Evolutionary conservation across 2,113 vertebrate genomes (phyloP).

Genomic region (Varanus komodoensis): DNA sequence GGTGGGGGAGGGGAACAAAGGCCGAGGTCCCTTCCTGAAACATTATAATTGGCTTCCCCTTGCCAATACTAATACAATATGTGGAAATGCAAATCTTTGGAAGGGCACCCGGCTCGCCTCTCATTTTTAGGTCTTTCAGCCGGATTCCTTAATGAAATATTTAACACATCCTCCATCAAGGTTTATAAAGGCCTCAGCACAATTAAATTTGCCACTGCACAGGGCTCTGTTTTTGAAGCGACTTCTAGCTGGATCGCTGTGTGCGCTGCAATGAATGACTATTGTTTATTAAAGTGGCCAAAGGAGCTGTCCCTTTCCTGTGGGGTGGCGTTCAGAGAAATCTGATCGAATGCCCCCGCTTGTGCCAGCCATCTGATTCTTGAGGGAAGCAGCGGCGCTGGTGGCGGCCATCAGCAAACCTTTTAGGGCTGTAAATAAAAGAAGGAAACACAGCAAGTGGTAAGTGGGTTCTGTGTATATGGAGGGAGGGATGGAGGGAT

Average conservation of each 20-base stretch:
- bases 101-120: constrained; percentile 19
- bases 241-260: constrained; percentile 1
- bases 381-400: background rate
- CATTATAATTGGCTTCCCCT: constrained; percentile 21
- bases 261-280: background rate
- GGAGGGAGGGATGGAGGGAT: background rate
- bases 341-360: background rate
- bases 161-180: constrained; percentile 8
- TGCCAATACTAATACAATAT: constrained; percentile 8
- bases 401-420: background rate
- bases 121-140: background rate
- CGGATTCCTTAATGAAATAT: constrained; percentile 28
- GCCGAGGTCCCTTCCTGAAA: background rate
- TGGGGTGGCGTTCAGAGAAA: constrained; percentile 5
- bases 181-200: constrained; percentile 18
- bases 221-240: background rate
- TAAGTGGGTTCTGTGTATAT: background rate
- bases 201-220: background rate
- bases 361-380: constrained; percentile 6
- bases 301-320: background rate
- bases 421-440: background rate
- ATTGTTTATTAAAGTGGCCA: constrained; percentile 14
- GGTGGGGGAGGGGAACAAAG: constrained; percentile 4
- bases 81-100: background rate
- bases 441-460: background rate